Percentiles rank a stretch among this genome's conserved stretches.
Conservation (phyloP, 2,888 invertebrate species). For the Rhamnusium bicolor region DNA sequence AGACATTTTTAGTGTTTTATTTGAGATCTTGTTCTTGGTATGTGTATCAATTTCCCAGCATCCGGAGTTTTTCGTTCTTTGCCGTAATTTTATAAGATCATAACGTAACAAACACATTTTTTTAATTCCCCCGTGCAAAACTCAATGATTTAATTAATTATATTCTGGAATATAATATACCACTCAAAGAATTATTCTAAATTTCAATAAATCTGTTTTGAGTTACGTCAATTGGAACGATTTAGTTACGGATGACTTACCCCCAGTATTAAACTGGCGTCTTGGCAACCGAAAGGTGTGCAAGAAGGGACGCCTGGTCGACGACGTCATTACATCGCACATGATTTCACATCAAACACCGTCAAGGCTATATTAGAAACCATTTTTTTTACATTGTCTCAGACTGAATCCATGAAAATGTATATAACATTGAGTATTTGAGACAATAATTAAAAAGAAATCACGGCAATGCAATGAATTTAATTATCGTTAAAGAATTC, state of each 20-base stretch:
- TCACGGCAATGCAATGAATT: too few relatives aligned
- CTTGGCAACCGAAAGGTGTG: conserved; percentile 52
- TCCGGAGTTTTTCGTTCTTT: too few relatives aligned
- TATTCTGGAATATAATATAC: neutral
- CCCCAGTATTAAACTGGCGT: conserved; percentile 50
- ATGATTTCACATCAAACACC: conserved; percentile 23
- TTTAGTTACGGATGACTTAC: conserved; percentile 48
- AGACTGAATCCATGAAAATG: neutral
- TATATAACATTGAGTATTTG: neutral
- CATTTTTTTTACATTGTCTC: neutral
- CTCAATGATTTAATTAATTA: too few relatives aligned
- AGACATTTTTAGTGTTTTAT: too few relatives aligned
- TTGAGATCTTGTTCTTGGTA: too few relatives aligned
- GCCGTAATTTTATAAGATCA: too few relatives aligned
- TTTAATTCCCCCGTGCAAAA: too few relatives aligned
- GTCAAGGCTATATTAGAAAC: conserved; percentile 1
- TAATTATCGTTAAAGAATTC: too few relatives aligned
- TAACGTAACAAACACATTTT: too few relatives aligned
- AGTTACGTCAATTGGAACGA: conserved; percentile 9
- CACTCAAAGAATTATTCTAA: conserved; percentile 16
- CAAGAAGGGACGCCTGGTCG: conserved; percentile 15
- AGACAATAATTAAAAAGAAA: too few relatives aligned
- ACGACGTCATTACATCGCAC: conserved; percentile 1
- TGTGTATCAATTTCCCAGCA: too few relatives aligned
- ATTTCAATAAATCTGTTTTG: conserved; percentile 21